A percentile compares a stretch with the other conserved stretches of the same genome.
Evolutionary conservation across 2,888 invertebrate genomes (phyloP).

Genomic region (Stenodera caucasica): DNA sequence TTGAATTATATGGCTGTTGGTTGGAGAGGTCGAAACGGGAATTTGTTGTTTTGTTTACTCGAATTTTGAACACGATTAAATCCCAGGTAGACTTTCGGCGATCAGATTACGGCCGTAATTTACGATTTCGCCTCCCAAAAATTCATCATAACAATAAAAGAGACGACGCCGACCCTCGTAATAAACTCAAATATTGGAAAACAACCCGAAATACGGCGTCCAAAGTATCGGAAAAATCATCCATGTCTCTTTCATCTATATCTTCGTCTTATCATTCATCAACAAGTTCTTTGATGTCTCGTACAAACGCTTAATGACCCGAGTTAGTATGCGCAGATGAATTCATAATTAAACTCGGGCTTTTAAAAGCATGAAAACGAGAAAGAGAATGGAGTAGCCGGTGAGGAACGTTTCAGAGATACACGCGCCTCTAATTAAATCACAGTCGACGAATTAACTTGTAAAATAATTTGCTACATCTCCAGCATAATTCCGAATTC

Average conservation of each 20-base stretch:
- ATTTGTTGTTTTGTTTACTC: too few species aligned
- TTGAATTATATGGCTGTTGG: background rate
- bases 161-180: too few species aligned
- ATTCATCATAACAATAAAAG: too few species aligned
- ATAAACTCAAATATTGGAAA: too few species aligned
- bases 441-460: conserved; percentile 7
- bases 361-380: conserved; percentile 10
- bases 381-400: background rate
- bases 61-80: background rate
- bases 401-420: conserved; percentile 9
- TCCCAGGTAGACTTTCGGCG: background rate
- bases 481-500: background rate
- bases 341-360: conserved; percentile 19
- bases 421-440: conserved; percentile 19
- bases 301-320: conserved; percentile 14
- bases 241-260: too few species aligned
- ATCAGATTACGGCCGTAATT: background rate
- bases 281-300: conserved; percentile 18
- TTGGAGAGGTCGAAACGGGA: background rate
- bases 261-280: background rate
- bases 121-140: background rate
- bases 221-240: too few species aligned
- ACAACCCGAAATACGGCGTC: too few species aligned
- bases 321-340: conserved; percentile 14
- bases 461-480: conserved; percentile 11